Evolutionary conservation across 2,888 invertebrate genomes (phyloP).

Genomic region (Hylaea fasciaria): DNA sequence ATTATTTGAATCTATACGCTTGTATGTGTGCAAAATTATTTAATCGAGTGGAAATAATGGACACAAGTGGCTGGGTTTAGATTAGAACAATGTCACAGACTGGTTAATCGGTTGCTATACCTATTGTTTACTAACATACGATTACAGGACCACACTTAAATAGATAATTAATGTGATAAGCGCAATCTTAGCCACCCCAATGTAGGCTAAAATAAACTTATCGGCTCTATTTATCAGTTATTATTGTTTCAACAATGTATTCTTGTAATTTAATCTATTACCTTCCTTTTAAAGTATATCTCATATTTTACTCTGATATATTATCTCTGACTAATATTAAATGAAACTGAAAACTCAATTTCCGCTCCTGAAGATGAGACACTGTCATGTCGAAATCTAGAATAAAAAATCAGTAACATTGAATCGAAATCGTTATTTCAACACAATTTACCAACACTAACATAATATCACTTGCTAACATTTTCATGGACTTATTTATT

Average conservation of each 20-base stretch:
- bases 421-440: too few relatives aligned
- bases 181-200: neutral
- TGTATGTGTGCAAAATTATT: too few relatives aligned
- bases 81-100: constrained; percentile 2
- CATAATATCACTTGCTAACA: neutral
- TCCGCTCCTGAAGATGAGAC: too few relatives aligned
- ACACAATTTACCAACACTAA: neutral
- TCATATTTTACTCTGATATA: too few relatives aligned
- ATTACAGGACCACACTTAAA: neutral
- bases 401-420: too few relatives aligned
- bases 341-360: too few relatives aligned
- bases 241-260: neutral
- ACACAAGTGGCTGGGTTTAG: neutral
- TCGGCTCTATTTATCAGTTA: constrained; percentile 8
- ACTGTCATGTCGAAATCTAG: too few relatives aligned
- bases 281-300: too few relatives aligned
- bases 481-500: constrained; percentile 1
- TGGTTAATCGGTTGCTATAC: neutral
- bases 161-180: neutral
- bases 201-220: constrained; percentile 11
- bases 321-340: too few relatives aligned
- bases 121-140: constrained; percentile 14
- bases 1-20: too few relatives aligned
- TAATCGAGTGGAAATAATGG: neutral
- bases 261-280: too few relatives aligned